These are phyloP conservation scores for Caenorhabditis angaria DNA, from an alignment of 2,888 invertebrate genomes.

Conservation along the genomic window DNA sequence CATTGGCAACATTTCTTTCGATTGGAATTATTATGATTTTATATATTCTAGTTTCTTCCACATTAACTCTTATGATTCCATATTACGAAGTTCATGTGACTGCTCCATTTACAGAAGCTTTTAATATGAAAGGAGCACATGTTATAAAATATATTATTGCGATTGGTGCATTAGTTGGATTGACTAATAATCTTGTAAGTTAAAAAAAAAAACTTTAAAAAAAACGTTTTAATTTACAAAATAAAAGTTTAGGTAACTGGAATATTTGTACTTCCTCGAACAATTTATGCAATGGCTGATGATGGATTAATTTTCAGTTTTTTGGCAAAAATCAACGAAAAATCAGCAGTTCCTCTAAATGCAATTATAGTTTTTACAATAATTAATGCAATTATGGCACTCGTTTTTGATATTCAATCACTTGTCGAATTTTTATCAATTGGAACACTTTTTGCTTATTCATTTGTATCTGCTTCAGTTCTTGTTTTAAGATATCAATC, in stretches of 20 bases:
- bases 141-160: conserved; percentile 32
- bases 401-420: conserved; percentile 53
- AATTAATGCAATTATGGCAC: conserved; percentile 44
- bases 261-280: conserved; percentile 49
- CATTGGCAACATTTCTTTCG: conserved; percentile 39
- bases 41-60: conserved; percentile 42
- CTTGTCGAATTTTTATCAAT: conserved; percentile 72
- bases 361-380: conserved; percentile 49
- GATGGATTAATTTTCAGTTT: conserved; percentile 54
- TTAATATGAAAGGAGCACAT: conserved; percentile 35
- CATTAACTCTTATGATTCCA: conserved; percentile 47
- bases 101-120: conserved; percentile 49
- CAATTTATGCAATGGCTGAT: conserved; percentile 58
- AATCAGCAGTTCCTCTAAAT: conserved; percentile 52
- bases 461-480: conserved; percentile 65
- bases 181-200: conserved; percentile 41
- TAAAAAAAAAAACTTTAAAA: neutral
- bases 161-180: conserved; percentile 44
- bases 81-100: conserved; percentile 38
- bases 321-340: conserved; percentile 43
- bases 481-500: conserved; percentile 69
- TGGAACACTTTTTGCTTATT: conserved; percentile 56
- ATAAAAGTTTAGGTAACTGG: conserved; percentile 44
- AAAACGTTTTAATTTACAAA: neutral
- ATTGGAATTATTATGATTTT: conserved; percentile 33